A percentile compares a stretch with the other conserved stretches of the same genome.
Conservation (phyloP, 1,140 invertebrate species). For the Magallana gigas region DNA sequence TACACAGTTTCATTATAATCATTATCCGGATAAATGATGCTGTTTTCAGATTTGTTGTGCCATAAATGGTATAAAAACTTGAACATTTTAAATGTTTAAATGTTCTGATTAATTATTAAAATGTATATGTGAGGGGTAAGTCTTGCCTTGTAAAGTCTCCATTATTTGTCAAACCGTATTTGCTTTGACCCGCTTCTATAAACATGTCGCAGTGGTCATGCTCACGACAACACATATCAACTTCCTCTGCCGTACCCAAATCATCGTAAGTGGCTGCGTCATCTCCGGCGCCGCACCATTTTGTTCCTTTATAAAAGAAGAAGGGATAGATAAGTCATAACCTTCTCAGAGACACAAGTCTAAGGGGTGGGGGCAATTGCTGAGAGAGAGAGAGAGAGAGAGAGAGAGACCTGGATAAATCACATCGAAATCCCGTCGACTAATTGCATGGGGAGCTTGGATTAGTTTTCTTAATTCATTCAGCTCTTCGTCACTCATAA, state of each 20-base stretch:
- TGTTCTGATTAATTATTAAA: too few relatives aligned
- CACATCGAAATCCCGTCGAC: neutral
- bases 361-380: too few relatives aligned
- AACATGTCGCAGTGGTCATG: constrained; percentile 88
- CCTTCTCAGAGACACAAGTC: too few relatives aligned
- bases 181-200: constrained; percentile 8
- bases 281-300: constrained; percentile 91
- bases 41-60: too few relatives aligned
- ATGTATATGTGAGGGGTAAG: neutral
- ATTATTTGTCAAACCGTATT: constrained; percentile 21
- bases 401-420: neutral
- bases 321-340: neutral
- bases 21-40: too few relatives aligned
- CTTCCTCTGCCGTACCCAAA: constrained; percentile 86
- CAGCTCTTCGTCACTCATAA: neutral
- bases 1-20: too few relatives aligned
- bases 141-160: neutral
- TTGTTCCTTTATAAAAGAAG: constrained; percentile 81
- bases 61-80: too few relatives aligned
- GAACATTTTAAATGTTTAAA: too few relatives aligned
- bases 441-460: neutral
- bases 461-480: neutral
- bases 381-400: too few relatives aligned
- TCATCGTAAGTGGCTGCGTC: constrained; percentile 86
- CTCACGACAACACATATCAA: constrained; percentile 89